These are phyloP conservation scores for Brachypteracias leptosomus DNA, from an alignment of 2,113 vertebrate genomes.

Conservation along the genomic window DNA sequence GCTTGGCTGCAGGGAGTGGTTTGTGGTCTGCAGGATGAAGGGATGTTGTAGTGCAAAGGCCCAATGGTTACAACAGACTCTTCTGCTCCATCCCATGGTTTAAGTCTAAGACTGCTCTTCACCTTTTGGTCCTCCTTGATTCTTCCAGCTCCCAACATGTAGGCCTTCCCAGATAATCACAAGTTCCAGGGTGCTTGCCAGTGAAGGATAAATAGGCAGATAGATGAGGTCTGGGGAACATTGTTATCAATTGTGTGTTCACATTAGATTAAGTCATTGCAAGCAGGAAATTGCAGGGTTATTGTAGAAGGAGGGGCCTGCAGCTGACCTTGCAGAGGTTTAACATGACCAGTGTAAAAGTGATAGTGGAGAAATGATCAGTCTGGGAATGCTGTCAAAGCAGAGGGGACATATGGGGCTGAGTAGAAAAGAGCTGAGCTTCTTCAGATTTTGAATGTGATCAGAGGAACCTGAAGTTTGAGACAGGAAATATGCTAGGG, in stretches of 20 bases:
- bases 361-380: neutral
- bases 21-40: neutral
- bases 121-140: neutral
- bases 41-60: neutral
- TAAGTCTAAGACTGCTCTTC: neutral
- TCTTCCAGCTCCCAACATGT: neutral
- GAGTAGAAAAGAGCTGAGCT: neutral
- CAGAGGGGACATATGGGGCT: neutral
- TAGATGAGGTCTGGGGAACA: neutral
- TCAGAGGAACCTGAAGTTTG: neutral
- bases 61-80: neutral
- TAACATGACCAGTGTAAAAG: neutral
- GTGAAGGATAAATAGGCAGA: neutral
- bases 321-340: neutral
- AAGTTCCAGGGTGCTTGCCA: neutral
- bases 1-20: neutral
- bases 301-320: neutral
- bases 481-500: neutral
- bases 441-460: neutral
- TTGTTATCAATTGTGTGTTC: neutral
- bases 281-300: neutral
- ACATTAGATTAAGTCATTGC: neutral
- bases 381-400: neutral
- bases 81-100: neutral
- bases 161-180: neutral